phyloP scores from a whole-genome alignment of 2,888 invertebrate genomes.

The Beris chalybata region DNA sequence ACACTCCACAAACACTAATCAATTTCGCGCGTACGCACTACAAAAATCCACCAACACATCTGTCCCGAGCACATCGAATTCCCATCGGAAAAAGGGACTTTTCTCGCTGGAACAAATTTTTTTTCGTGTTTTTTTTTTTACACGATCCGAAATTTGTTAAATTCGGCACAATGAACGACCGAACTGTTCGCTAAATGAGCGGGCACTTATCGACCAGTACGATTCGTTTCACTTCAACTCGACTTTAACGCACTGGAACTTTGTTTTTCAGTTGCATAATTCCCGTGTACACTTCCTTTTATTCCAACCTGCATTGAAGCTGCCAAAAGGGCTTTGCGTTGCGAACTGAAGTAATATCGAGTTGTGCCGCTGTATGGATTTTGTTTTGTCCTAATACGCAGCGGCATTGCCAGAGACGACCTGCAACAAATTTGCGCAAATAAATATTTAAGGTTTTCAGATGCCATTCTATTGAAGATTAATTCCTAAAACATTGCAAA shows the following conservation, averaged over 20 bases:
- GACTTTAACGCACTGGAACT: background rate
- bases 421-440: no score
- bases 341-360: background rate
- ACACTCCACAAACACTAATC: background rate
- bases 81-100: conserved; percentile 23
- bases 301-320: conserved; percentile 16
- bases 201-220: no score
- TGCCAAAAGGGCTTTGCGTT: conserved; percentile 32
- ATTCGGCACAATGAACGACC: no score
- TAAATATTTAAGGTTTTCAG: no score
- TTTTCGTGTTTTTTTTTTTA: no score
- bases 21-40: background rate
- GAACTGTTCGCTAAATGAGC: background rate
- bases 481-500: no score
- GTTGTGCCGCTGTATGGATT: background rate
- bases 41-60: conserved; percentile 17
- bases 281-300: conserved; percentile 27
- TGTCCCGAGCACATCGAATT: conserved; percentile 2
- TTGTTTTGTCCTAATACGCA: no score
- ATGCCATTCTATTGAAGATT: no score
- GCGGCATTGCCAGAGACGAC: no score
- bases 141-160: no score
- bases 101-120: background rate
- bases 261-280: conserved; percentile 34
- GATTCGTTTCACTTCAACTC: background rate